phyloP scores from a whole-genome alignment of 2,797 vertebrate species.

The Sebastes itinus region DNA sequence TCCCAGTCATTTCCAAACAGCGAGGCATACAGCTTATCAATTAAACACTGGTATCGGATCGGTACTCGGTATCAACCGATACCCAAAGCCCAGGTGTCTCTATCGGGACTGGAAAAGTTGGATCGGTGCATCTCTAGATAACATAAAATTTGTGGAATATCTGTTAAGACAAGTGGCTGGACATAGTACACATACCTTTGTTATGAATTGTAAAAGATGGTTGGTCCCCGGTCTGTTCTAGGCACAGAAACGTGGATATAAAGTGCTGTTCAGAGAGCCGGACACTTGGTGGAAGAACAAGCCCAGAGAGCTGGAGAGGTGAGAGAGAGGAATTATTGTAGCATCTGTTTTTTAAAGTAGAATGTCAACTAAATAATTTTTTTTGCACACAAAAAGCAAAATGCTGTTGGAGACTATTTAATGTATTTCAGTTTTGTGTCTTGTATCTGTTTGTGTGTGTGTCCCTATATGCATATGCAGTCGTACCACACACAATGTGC shows the following conservation, averaged over 20 bases:
- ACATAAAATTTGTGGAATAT: background rate
- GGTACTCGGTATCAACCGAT: no score
- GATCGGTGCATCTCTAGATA: no score
- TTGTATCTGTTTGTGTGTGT: background rate
- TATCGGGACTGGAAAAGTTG: no score
- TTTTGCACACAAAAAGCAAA: background rate
- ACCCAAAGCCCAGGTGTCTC: no score
- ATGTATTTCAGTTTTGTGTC: background rate
- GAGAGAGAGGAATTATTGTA: constrained; percentile 46
- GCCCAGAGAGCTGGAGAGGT: constrained; percentile 94
- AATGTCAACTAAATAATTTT: background rate
- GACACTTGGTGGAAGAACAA: constrained; percentile 98
- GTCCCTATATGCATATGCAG: constrained; percentile 70
- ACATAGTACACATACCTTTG: background rate
- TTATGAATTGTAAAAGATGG: background rate
- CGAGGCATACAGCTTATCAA: no score
- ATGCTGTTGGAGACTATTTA: background rate
- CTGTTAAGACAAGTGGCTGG: background rate
- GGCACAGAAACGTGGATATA: constrained; percentile 91
- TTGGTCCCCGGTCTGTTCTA: constrained; percentile 61
- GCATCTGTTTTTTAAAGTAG: background rate
- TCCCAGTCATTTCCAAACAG: no score
- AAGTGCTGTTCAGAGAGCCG: constrained; percentile 93
- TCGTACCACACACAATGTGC: constrained; percentile 89
- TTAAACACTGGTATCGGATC: no score